Base-by-base conservation (phyloP, 1,140 invertebrate genomes). In the Riptortus pedestris region DNA sequence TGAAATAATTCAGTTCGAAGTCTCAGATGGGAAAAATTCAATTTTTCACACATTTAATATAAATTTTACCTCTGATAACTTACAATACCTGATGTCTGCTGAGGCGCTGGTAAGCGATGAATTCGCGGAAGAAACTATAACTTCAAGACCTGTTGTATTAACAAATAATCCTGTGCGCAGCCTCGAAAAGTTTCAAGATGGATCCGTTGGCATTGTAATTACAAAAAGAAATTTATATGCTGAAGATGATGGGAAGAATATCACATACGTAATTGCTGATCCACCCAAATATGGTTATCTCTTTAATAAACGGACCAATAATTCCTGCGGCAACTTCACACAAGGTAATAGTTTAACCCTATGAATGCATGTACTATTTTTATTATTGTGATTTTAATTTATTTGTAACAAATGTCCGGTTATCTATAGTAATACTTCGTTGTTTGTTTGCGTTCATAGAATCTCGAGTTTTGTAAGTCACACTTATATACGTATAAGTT, bases 1-100 rank as follows among this genome's bases (percentile, higher is more conserved):
- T 24, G 61, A 62, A 48, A 62, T 62, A 5, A 45, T 62, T 4
- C 61, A 62, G 61, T 45, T 62, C n/a, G 61, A 62, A 62, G 61
- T 62, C 2, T 26, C 61, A 11, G 61, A 62, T 24, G 61, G 61
- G 2, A 47, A 24, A 14, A 47, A 11, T 4, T 47, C 61, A 2
- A 26, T 33, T n/a, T 62, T 62, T 22, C 61, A 62, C 24, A 48
- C 31, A 12, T 48, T 62, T 12, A 62, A 16, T 3, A 18, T 62
- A 11, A 18, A 47, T 22, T 38, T 62, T 12, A 31, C 33, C 18
- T 33, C 28, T 16, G 59, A 61, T 7, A 20, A 12, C 31, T 38
- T 14, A 38, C 31, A 38, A 7, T 38, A 5, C 31, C 31, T 14
- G 31, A 7, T 38, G 31, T 38, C 31, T 14, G 31, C 31, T 7